Conservation (phyloP, 2,888 invertebrate species). For the Watsonalla binaria region DNA sequence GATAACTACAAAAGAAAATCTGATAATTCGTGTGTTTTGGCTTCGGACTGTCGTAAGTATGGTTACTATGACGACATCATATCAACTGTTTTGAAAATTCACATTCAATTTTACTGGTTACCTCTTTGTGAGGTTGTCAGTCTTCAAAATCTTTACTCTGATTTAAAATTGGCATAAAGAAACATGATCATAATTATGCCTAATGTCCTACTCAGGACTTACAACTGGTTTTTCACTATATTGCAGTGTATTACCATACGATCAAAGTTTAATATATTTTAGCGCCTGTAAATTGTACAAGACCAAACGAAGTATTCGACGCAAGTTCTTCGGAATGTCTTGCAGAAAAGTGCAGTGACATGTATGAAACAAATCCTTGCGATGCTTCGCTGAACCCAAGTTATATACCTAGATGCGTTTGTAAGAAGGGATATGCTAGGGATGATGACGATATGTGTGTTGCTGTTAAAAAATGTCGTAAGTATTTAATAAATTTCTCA, state of each 20-base stretch:
- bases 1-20: constrained; percentile 13
- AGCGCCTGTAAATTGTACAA: constrained; percentile 29
- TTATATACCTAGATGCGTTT: constrained; percentile 35
- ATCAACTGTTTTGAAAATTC: too few species aligned
- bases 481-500: constrained; percentile 9
- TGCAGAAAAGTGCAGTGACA: constrained; percentile 9
- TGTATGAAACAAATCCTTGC: constrained; percentile 10
- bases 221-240: too few species aligned
- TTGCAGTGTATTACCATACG: too few species aligned
- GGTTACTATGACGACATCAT: too few species aligned
- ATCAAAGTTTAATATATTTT: constrained; percentile 2
- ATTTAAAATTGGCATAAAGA: too few species aligned
- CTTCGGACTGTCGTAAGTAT: constrained; percentile 29
- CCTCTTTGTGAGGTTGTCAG: too few species aligned
- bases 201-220: too few species aligned
- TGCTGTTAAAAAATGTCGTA: constrained; percentile 21
- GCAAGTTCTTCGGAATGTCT: constrained; percentile 1
- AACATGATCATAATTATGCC: too few species aligned
- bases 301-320: constrained; percentile 26
- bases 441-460: constrained; percentile 28
- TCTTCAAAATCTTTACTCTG: too few species aligned
- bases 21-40: constrained; percentile 20
- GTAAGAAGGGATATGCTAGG: constrained; percentile 25
- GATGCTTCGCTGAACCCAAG: constrained; percentile 12
- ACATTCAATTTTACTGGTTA: not conserved